Evolutionary conservation across 2,888 invertebrate genomes (phyloP).

Genomic region (Leptothorax acervorum): DNA sequence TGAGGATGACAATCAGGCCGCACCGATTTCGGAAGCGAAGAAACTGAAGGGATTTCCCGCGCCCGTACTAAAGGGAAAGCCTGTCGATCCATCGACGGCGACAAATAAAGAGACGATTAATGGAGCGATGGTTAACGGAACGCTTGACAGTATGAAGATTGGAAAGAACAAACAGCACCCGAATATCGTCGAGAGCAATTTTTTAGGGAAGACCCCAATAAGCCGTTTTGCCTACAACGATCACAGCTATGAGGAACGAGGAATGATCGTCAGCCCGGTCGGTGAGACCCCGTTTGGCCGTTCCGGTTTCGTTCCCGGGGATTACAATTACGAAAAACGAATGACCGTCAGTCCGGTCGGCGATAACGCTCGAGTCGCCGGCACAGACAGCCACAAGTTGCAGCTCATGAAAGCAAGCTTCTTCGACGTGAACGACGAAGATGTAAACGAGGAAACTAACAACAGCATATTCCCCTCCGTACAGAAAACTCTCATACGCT

Average conservation of each 20-base stretch:
- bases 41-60: slow-evolving; percentile 62
- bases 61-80: slow-evolving; percentile 53
- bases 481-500: slow-evolving; percentile 45
- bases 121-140: not conserved
- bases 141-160: slow-evolving; percentile 19
- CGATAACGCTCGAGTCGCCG: slow-evolving; percentile 88
- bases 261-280: not conserved
- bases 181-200: slow-evolving; percentile 6
- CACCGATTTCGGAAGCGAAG: slow-evolving; percentile 79
- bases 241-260: slow-evolving; percentile 24
- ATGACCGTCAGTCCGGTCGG: slow-evolving; percentile 88
- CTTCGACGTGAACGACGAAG: slow-evolving; percentile 86
- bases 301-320: not conserved
- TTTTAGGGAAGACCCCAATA: not conserved
- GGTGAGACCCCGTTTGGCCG: not conserved
- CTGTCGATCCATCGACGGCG: not conserved
- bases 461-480: slow-evolving; percentile 9
- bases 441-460: slow-evolving; percentile 58
- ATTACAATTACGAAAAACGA: slow-evolving; percentile 76
- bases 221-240: not conserved
- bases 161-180: slow-evolving; percentile 36
- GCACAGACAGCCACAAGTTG: slow-evolving; percentile 89
- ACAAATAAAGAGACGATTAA: slow-evolving; percentile 48
- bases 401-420: slow-evolving; percentile 95
- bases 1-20: slow-evolving; percentile 90